phyloP scores from a whole-genome alignment of 2,797 vertebrate genomes.

The Rhinichthys osculus region DNA sequence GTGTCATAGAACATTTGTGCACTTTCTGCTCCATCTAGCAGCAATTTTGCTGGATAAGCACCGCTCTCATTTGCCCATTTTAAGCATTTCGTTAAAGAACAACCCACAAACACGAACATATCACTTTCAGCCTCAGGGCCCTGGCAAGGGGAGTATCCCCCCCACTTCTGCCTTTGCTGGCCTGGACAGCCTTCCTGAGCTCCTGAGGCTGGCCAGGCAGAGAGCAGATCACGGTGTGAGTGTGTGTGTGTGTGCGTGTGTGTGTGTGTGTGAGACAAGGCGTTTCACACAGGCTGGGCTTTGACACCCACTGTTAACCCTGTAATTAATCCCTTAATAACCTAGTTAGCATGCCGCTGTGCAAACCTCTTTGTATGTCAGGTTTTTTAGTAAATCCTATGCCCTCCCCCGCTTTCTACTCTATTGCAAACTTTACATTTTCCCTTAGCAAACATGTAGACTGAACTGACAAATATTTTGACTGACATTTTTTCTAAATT shows the following conservation, averaged over 20 bases:
- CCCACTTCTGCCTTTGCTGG: constrained; percentile 44
- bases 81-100: constrained; percentile 74
- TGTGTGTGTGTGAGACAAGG: constrained; percentile 40
- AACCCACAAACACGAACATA: constrained; percentile 72
- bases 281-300: constrained; percentile 55
- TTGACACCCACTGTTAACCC: constrained; percentile 55
- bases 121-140: constrained; percentile 62
- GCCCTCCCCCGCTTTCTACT: not conserved
- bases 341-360: constrained; percentile 41
- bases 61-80: constrained; percentile 82
- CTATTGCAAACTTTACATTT: constrained; percentile 50
- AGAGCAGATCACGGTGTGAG: constrained; percentile 35
- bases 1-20: constrained; percentile 89
- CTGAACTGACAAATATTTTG: not conserved
- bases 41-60: constrained; percentile 89
- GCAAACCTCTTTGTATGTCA: constrained; percentile 34
- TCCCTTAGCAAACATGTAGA: not conserved
- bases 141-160: constrained; percentile 58
- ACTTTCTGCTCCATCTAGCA: constrained; percentile 89
- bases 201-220: constrained; percentile 59
- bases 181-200: constrained; percentile 61
- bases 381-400: constrained; percentile 25
- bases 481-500: not conserved
- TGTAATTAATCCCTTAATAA: constrained; percentile 60
- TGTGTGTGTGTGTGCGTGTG: constrained; percentile 36